Base-by-base conservation (phyloP, 1,140 invertebrate species). In the Macrostomum lignano region DNA sequence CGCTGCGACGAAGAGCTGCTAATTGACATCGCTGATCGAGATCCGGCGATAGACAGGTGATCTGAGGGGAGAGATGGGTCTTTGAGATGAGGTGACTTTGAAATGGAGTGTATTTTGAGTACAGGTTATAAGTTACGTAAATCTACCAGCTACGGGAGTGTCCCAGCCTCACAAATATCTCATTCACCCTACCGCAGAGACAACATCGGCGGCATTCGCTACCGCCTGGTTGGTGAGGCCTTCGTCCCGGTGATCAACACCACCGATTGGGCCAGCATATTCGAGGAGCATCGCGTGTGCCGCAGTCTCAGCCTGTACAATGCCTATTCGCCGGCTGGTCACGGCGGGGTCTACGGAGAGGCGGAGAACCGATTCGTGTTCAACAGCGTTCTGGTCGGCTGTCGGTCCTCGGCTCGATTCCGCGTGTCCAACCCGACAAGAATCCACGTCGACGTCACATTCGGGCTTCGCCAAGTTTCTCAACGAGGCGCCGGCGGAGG, bases 311-410 rank as follows among this genome's bases (percentile, higher is more conserved):
- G 14, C 3, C 14, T 28, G 14, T 15, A 15, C 9, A 28, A 28
- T 9, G 17, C 14, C 14, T 13, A 28, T 7, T 9, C 17, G 26
- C 26, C 14, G 7, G 14, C 14, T 7, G 26, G 14, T 15, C 3
- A 3, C 26, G 49, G 47, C 14, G 54, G 55, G 7, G 44, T 56
- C 7, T 59, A 55, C 44, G 52, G 48, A 5, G 48, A 55, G 39
- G 47, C 47, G 24, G 55, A 57, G 33, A 54, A 51, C 36, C 45
- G 45, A 33, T 59, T 59, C 43, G 42, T 54, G 2, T 59, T 59
- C 38, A 53, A 49, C 37, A 56, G 55, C 36, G 53, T 59, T 9
- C 51, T 58, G 24, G 51, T 59, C 28, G 54, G 53, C 15, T 37
- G 46, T 17, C 50, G 44, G 36, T 47, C 52, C 3, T 50, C 47